Evolutionary conservation across 2,797 vertebrate species (phyloP).

Genomic region (Cuculus canorus): DNA sequence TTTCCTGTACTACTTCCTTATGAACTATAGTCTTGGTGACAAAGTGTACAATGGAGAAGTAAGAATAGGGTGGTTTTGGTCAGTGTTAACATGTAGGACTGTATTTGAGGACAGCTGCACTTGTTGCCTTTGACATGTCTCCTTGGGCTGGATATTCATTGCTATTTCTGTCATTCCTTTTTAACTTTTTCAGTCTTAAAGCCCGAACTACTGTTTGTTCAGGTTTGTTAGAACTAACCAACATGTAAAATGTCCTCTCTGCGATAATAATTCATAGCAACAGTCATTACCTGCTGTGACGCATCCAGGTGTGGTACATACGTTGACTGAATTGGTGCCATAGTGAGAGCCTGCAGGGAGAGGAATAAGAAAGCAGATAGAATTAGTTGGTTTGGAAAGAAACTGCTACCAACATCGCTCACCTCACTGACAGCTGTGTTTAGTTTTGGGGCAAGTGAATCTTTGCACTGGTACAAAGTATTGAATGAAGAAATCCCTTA

Average conservation of each 20-base stretch:
- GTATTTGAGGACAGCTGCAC: not conserved
- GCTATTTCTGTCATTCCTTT: not conserved
- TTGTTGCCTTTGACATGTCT: not conserved
- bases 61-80: not conserved
- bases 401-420: not conserved
- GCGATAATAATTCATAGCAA: not conserved
- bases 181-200: not conserved
- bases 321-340: slow-evolving; percentile 1
- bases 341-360: slow-evolving; percentile 76
- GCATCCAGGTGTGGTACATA: slow-evolving; percentile 89
- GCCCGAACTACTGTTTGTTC: not conserved
- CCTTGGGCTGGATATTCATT: too few relatives aligned
- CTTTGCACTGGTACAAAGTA: not conserved
- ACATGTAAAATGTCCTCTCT: not conserved
- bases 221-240: not conserved
- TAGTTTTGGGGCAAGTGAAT: not conserved
- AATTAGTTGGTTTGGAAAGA: not conserved
- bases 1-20: not conserved
- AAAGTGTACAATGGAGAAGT: not conserved
- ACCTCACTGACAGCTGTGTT: not conserved
- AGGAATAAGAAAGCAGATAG: not conserved
- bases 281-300: slow-evolving; percentile 88
- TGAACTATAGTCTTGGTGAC: not conserved
- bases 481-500: not conserved
- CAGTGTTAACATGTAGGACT: not conserved